A percentile compares a stretch with the other conserved stretches of the same genome.
Evolutionary conservation across 2,888 invertebrate genomes (phyloP).

Genomic region (Stenichneumon culpator): DNA sequence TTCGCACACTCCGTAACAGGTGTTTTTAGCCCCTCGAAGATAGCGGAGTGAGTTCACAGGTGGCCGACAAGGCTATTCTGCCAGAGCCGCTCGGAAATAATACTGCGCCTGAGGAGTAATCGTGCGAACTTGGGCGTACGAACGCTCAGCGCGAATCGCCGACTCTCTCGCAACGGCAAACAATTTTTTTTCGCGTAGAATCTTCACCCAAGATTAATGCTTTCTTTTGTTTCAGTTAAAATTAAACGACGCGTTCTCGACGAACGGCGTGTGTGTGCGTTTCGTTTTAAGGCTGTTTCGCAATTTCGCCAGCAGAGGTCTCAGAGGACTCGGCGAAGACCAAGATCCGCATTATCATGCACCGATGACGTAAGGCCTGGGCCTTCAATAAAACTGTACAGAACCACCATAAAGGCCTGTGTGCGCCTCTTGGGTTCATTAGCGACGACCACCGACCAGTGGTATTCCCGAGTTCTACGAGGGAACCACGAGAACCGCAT

Average conservation of each 20-base stretch:
- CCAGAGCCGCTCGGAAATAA: not conserved
- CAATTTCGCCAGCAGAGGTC: slow-evolving; percentile 53
- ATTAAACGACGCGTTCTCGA: not conserved
- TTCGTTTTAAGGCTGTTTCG: slow-evolving; percentile 18
- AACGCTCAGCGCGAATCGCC: not conserved
- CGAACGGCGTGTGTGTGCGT: not conserved
- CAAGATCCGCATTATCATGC: slow-evolving; percentile 54
- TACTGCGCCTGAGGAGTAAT: not conserved
- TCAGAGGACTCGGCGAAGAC: slow-evolving; percentile 10
- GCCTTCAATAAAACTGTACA: slow-evolving; percentile 70
- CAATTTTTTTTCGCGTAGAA: not conserved
- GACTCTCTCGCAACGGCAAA: not conserved
- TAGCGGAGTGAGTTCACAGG: slow-evolving; percentile 59
- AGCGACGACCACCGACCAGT: slow-evolving; percentile 47
- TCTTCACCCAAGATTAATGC: not conserved
- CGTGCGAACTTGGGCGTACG: not conserved
- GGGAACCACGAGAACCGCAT: slow-evolving; percentile 62
- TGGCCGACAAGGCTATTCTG: slow-evolving; percentile 37
- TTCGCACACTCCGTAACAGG: slow-evolving; percentile 74
- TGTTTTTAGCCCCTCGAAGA: slow-evolving; percentile 70
- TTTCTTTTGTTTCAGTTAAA: not conserved
- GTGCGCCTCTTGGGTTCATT: slow-evolving; percentile 71
- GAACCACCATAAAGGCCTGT: slow-evolving; percentile 75
- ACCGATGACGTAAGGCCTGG: slow-evolving; percentile 60
- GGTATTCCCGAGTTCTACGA: slow-evolving; percentile 44